Evolutionary conservation across 2,113 vertebrate species (phyloP), one percentile per base, ranked within the genome.

Genomic region (Delphinus delphis): DNA sequence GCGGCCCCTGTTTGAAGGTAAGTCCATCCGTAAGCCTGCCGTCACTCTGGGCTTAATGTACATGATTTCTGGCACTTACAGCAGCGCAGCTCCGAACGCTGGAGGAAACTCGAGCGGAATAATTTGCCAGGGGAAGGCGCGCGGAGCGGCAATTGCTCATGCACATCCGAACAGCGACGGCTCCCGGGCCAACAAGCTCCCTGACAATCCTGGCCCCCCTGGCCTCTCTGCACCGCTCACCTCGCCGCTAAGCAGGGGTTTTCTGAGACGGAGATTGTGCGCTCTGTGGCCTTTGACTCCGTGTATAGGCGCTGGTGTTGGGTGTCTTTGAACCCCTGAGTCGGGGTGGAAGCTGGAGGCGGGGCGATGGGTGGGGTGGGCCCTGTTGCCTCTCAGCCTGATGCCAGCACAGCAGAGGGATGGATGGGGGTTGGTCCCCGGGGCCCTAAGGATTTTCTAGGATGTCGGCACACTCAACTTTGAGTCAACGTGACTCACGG

Each of bases 61-160:
- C 93, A 98, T 97, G 97, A 97, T 98, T 98, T 97, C 97, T 98
- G 96, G 97, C 97, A 98, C 97, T 98, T 98, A 95, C 91, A 94
- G 95, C 97, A 95, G 97, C 60, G 3, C 60, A 7, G 93, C 94
- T 97, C 93, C 4, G 28, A 96, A 95, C 8, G 81, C 94, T 96
- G 96, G 88, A 95, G 96, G 97, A 97, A 97, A 96, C 96, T 98
- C 95, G 96, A 86, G 79, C 85, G 44, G 91, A 97, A 97, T 91
- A 91, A 97, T 97, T 98, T 96, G 97, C 89, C 93, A 91, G 93
- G 88, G 85, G 86, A 96, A 96, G 79, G 88, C 50, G 23, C 38
- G 41, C 20, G 1, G 81, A 84, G 71, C 86, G 93, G 93, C 94
- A 93, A 97, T 97, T 94, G 97, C 96, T 97, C 96, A 96, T 13